phyloP scores from a whole-genome alignment of 2,888 invertebrate genomes.

The Acrobeloides nanus region DNA sequence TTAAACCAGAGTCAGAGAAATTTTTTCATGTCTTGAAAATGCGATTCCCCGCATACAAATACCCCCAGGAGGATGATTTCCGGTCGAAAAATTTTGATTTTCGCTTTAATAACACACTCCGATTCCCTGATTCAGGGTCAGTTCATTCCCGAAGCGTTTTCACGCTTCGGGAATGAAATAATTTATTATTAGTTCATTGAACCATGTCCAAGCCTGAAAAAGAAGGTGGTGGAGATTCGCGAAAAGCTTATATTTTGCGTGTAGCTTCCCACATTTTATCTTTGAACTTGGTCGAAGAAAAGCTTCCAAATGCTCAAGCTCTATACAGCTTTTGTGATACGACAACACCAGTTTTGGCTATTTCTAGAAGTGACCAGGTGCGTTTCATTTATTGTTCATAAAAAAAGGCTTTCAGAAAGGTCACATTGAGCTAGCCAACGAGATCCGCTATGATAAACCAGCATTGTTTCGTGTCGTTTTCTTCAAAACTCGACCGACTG shows the following conservation, averaged over 20 bases:
- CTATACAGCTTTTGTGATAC: constrained; percentile 43
- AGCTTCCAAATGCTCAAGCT: constrained; percentile 37
- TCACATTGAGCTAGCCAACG: constrained; percentile 44
- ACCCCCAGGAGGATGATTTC: no score
- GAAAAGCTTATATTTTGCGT: constrained; percentile 24
- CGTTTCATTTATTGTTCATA: background rate
- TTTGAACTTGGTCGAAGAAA: constrained; percentile 38
- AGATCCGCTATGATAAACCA: constrained; percentile 17
- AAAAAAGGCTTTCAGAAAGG: constrained; percentile 29
- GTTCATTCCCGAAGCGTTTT: no score
- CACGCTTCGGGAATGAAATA: no score
- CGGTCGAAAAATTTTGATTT: no score
- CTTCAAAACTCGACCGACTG: constrained; percentile 62
- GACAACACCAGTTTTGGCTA: constrained; percentile 33
- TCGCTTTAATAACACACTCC: no score
- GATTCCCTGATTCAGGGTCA: no score
- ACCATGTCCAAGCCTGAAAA: no score
- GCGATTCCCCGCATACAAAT: no score
- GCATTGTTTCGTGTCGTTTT: constrained; percentile 59
- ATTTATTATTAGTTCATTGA: no score
- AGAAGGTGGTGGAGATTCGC: constrained; percentile 11
- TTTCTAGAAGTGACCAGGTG: constrained; percentile 41
- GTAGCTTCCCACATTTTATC: constrained; percentile 35
- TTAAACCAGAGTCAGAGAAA: no score
- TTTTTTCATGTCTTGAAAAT: no score